phyloP scores from a whole-genome alignment of 2,797 vertebrate species.

The Enteromius paludinosus region DNA sequence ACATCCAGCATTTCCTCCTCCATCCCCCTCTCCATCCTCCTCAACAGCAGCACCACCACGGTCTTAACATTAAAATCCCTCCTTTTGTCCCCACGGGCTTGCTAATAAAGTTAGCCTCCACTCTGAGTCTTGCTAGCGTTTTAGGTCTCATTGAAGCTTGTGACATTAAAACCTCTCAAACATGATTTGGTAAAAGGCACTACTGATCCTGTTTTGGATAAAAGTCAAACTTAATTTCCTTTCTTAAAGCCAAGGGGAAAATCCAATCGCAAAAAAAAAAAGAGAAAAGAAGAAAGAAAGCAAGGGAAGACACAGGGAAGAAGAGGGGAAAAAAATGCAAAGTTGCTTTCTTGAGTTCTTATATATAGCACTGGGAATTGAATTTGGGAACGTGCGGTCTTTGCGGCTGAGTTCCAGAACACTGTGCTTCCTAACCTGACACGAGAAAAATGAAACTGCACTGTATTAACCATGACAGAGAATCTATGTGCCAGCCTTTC shows the following conservation, averaged over 20 bases:
- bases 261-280: slow-evolving; percentile 68
- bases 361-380: slow-evolving; percentile 38
- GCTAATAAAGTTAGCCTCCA: slow-evolving; percentile 79
- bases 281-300: slow-evolving; percentile 26
- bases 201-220: slow-evolving; percentile 78
- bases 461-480: slow-evolving; percentile 44
- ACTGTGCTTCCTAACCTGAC: slow-evolving; percentile 35
- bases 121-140: slow-evolving; percentile 73
- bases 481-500: slow-evolving; percentile 33
- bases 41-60: slow-evolving; percentile 37
- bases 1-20: background rate
- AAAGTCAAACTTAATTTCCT: slow-evolving; percentile 82
- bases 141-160: slow-evolving; percentile 74
- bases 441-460: slow-evolving; percentile 23
- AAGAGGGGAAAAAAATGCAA: slow-evolving; percentile 3
- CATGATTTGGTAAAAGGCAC: slow-evolving; percentile 80
- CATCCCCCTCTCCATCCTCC: slow-evolving; percentile 15
- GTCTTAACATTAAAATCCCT: slow-evolving; percentile 68
- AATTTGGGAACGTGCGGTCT: slow-evolving; percentile 29
- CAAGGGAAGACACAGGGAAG: slow-evolving; percentile 8
- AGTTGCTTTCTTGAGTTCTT: slow-evolving; percentile 22
- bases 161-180: slow-evolving; percentile 82
- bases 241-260: slow-evolving; percentile 70
- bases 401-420: slow-evolving; percentile 30
- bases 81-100: slow-evolving; percentile 68